Base-by-base conservation (phyloP, 2,888 invertebrate species). In the Chrysolina haemoptera region DNA sequence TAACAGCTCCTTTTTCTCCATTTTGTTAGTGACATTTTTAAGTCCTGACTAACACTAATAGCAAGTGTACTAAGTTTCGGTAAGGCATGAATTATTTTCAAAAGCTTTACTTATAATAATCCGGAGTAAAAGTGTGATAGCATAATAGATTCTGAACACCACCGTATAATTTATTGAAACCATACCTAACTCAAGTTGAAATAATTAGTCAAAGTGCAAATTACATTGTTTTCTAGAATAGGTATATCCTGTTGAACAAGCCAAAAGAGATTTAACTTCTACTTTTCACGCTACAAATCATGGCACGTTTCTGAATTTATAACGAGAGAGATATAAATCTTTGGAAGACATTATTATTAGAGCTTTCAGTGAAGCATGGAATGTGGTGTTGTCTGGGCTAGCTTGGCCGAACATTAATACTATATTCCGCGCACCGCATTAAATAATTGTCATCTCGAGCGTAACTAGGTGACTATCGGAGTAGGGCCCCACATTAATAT, bases 371-470 rank as follows among this genome's bases (percentile, higher is more conserved):
- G 43, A 35, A 50, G 48, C 66, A 50, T 43, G 66, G 66, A 22
- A 46, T 65, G 43, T 35, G 48, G 48, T 66, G 66, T 66, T 66
- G 66, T 66, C 50, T 66, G 48, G 43, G 27, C 48, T 20, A 43
- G 59, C 46, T 40, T 53, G 64, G 70, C 64, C 67, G 62, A 55
- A 67, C 50, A 70, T 72, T 75, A 63, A 62, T 71, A 72, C 43
- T 64, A 48, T 73, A 73, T 75, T 73, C 69, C 66, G 46, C 62
- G 62, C 72, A 70, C 64, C 66, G 74, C 76, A 76, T 78, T 80
- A 75, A 77, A 78, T 78, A 78, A 76, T 78, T 79, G 77, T 79
- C 78, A 79, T 70, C 74, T 78, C 70, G 68, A 77, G 79, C 77
- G 76, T 80, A 75, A 79, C 79, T 78, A 78, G 79, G 77, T 76